Conservation (phyloP, 1,140 invertebrate species). For the Sycobia sp. region DNA sequence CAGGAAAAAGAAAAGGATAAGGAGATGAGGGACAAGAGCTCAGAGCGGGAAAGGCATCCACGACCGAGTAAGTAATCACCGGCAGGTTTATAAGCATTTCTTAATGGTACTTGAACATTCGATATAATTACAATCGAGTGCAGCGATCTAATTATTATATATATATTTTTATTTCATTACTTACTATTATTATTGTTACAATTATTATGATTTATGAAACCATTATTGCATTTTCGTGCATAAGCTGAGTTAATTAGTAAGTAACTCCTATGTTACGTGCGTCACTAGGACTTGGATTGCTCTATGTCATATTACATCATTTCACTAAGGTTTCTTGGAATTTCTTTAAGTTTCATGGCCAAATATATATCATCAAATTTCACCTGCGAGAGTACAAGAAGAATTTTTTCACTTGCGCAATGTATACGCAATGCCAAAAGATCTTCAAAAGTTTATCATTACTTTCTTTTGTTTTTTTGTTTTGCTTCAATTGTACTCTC, state of each 20-base stretch:
- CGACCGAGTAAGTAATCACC: conserved; percentile 57
- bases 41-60: conserved; percentile 56
- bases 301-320: conserved; percentile 19
- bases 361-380: conserved; percentile 9
- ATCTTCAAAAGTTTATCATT: too few species aligned
- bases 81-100: neutral
- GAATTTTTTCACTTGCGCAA: neutral
- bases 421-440: too few species aligned
- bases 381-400: conserved; percentile 29
- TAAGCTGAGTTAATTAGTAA: conserved; percentile 26
- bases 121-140: conserved; percentile 16
- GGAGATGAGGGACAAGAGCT: conserved; percentile 50
- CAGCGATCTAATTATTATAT: neutral
- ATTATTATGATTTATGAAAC: conserved; percentile 12
- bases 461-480: too few species aligned
- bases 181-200: conserved; percentile 1
- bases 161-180: neutral
- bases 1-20: conserved; percentile 52
- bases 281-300: conserved; percentile 32
- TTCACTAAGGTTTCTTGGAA: conserved; percentile 13
- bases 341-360: conserved; percentile 9
- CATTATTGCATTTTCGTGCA: conserved; percentile 28
- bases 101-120: neutral
- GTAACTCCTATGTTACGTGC: conserved; percentile 21
- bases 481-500: conserved; percentile 33